These are phyloP conservation scores for Bombus confusus DNA, from an alignment of 1,140 invertebrate genomes.

Conservation along the genomic window DNA sequence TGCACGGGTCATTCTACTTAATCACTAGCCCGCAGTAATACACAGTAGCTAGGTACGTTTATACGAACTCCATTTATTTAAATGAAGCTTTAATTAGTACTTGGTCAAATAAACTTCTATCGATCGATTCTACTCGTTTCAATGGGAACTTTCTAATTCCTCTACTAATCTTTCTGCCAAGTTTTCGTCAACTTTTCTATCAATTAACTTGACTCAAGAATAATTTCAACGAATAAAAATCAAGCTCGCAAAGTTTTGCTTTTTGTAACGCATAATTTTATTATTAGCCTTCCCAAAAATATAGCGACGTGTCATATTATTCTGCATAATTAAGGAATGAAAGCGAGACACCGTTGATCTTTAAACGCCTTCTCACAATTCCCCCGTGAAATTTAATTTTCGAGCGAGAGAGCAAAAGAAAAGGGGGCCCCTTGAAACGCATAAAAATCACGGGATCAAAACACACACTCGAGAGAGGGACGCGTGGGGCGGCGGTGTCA, in stretches of 20 bases:
- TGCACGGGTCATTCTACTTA: not conserved
- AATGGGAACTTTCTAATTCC: not conserved
- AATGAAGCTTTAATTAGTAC: not conserved
- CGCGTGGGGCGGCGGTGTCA: conserved; percentile 36
- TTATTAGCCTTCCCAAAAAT: not conserved
- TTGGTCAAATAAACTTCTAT: not conserved
- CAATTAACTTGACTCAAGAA: too few species aligned
- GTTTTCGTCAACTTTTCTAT: too few species aligned
- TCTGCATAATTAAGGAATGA: not conserved
- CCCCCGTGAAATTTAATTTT: conserved; percentile 35
- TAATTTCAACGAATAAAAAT: not conserved
- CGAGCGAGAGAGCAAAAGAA: not conserved
- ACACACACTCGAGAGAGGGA: conserved; percentile 55
- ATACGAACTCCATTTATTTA: not conserved
- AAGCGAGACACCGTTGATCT: not conserved
- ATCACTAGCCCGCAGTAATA: not conserved
- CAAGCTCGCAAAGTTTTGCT: not conserved
- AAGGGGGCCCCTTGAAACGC: not conserved
- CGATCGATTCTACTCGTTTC: not conserved
- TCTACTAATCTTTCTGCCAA: too few species aligned
- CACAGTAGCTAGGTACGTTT: not conserved
- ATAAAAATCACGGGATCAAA: conserved; percentile 68
- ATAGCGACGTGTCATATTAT: not conserved
- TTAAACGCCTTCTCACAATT: not conserved
- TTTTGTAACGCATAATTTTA: not conserved